Conservation (phyloP, 2,888 invertebrate genomes). For the Nomada fabriciana region DNA sequence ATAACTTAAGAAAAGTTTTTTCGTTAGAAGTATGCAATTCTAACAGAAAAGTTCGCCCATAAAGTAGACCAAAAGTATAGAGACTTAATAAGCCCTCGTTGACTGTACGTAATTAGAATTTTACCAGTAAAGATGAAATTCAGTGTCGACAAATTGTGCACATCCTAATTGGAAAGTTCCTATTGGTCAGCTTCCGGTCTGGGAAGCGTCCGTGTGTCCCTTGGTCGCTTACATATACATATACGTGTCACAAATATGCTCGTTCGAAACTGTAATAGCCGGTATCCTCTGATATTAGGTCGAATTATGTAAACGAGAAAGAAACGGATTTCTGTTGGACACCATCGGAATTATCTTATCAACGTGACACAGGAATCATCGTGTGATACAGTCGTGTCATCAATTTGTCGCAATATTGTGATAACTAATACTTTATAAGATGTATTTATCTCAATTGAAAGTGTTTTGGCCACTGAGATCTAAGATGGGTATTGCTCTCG, state of each 20-base stretch:
- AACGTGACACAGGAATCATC: neutral
- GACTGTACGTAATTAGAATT: neutral
- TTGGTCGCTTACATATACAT: constrained; percentile 7
- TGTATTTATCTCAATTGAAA: neutral
- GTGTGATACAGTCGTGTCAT: neutral
- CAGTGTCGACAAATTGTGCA: neutral
- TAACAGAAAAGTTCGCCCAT: neutral
- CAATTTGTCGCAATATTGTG: neutral
- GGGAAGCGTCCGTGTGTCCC: constrained; percentile 22
- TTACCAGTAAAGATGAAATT: neutral
- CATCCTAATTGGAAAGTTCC: constrained; percentile 29
- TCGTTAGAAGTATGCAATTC: neutral
- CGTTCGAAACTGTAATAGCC: constrained; percentile 15
- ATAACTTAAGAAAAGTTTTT: neutral
- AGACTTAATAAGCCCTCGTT: too few relatives aligned
- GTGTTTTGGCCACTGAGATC: neutral
- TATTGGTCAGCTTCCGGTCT: constrained; percentile 30
- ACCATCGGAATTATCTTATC: neutral
- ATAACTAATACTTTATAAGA: too few relatives aligned
- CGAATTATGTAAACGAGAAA: constrained; percentile 34
- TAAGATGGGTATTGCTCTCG: neutral
- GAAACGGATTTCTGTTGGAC: constrained; percentile 4
- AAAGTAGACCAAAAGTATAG: neutral
- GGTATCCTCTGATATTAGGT: constrained; percentile 23
- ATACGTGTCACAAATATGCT: constrained; percentile 2